Conservation (phyloP, 2,113 vertebrate genomes). For the Pica pica region DNA sequence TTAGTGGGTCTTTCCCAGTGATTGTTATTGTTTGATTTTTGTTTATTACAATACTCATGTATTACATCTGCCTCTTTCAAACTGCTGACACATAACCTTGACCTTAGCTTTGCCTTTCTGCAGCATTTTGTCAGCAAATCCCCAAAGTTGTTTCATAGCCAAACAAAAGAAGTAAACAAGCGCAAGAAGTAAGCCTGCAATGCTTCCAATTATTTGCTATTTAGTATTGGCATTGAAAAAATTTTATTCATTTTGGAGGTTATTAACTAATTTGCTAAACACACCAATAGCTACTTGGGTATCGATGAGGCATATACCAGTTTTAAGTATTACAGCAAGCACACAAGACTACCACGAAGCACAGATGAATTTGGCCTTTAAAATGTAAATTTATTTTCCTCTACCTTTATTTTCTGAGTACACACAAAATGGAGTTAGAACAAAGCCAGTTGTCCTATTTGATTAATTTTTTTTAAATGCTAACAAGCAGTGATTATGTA, state of each 20-base stretch:
- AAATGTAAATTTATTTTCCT: neutral
- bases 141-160: neutral
- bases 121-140: neutral
- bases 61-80: neutral
- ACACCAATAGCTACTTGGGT: neutral
- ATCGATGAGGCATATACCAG: neutral
- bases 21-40: neutral
- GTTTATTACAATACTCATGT: neutral
- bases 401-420: neutral
- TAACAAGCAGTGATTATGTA: neutral
- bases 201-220: neutral
- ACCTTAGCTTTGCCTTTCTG: neutral
- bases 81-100: neutral
- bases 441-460: neutral
- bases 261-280: neutral
- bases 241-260: neutral
- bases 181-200: neutral
- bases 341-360: neutral
- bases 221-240: neutral
- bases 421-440: neutral
- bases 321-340: neutral
- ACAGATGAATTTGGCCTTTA: neutral
- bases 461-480: neutral
- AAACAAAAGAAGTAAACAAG: neutral
- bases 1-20: neutral